Conservation (phyloP, 2,888 invertebrate species). For the Drosophila neotestacea region DNA sequence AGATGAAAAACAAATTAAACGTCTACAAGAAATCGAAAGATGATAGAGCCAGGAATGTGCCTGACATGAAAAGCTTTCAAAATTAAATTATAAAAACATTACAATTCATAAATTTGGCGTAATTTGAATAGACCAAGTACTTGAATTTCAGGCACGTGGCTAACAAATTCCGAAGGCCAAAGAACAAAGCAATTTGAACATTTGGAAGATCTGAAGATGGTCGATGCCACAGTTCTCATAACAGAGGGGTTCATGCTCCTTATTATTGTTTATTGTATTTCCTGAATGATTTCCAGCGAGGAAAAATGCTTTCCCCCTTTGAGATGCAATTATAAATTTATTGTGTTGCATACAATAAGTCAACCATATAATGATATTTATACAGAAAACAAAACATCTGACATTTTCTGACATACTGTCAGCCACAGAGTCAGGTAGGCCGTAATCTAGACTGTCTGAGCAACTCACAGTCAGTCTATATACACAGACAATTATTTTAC, state of each 20-base stretch:
- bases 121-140: slow-evolving; percentile 25
- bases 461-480: neutral
- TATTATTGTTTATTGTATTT: slow-evolving; percentile 25
- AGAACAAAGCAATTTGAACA: slow-evolving; percentile 4
- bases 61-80: slow-evolving; percentile 60
- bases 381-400: slow-evolving; percentile 16
- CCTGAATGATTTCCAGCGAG: slow-evolving; percentile 8
- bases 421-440: slow-evolving; percentile 3
- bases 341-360: slow-evolving; percentile 25
- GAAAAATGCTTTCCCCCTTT: slow-evolving; percentile 7
- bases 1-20: slow-evolving; percentile 40
- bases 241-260: neutral
- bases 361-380: slow-evolving; percentile 26
- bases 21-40: slow-evolving; percentile 32
- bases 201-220: neutral
- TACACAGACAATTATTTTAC: neutral
- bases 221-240: slow-evolving; percentile 1
- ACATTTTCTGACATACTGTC: slow-evolving; percentile 34
- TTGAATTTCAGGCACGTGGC: slow-evolving; percentile 44
- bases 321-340: slow-evolving; percentile 44
- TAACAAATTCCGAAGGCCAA: slow-evolving; percentile 3
- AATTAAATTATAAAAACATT: slow-evolving; percentile 64
- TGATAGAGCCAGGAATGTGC: slow-evolving; percentile 51
- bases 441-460: slow-evolving; percentile 3
- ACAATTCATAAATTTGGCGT: slow-evolving; percentile 56